Percentiles rank a stretch among this genome's conserved stretches.
Conservation (phyloP, 2,113 vertebrate species). For the Catharus fuscescens region DNA sequence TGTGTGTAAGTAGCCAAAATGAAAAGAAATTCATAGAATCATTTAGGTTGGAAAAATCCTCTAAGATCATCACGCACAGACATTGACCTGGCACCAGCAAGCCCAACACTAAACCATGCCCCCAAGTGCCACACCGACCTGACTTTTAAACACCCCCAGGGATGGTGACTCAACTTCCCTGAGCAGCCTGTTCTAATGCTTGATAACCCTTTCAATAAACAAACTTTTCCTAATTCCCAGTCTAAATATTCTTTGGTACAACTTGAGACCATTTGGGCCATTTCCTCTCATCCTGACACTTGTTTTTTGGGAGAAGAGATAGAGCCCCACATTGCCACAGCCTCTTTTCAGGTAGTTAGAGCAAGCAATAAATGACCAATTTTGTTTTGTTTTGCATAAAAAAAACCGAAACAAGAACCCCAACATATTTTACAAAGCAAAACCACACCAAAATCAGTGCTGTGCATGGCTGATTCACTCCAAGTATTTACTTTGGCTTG, state of each 20-base stretch:
- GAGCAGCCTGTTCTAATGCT: not conserved
- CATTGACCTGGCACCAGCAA: not conserved
- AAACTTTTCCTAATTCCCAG: not conserved
- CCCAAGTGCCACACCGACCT: not conserved
- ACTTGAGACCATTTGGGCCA: not conserved
- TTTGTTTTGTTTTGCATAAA: not conserved
- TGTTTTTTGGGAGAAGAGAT: not conserved
- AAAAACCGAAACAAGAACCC: not conserved
- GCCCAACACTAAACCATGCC: not conserved
- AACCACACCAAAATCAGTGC: not conserved
- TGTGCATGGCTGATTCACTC: not conserved
- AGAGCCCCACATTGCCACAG: not conserved
- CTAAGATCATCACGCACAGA: not conserved
- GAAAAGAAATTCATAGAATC: not conserved
- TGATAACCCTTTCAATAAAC: not conserved
- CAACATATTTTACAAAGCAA: not conserved
- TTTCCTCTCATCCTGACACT: not conserved
- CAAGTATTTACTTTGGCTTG: not conserved
- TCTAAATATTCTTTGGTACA: not conserved
- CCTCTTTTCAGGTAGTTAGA: not conserved
- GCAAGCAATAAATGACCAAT: not conserved
- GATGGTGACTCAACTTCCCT: not conserved
- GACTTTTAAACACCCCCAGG: not conserved
- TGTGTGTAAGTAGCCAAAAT: not conserved
- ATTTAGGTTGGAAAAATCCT: not conserved